Evolutionary conservation across 2,113 vertebrate species (phyloP).

Genomic region (Nanorana parkeri): DNA sequence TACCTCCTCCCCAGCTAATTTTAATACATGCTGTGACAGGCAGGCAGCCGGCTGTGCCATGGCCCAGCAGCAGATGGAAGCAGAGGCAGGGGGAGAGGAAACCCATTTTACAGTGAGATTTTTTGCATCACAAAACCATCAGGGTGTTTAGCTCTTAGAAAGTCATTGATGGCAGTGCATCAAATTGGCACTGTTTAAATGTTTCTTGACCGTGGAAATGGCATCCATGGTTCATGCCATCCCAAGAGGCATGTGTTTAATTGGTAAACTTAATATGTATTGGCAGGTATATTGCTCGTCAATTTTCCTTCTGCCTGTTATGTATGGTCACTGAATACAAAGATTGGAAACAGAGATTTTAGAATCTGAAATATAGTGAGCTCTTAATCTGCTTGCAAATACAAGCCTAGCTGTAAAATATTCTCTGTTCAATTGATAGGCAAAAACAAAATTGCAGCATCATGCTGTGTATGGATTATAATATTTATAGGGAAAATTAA

Average conservation of each 20-base stretch:
- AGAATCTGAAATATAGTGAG: no score
- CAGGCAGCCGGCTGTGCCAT: constrained; percentile 92
- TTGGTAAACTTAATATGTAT: constrained; percentile 74
- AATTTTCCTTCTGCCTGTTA: no score
- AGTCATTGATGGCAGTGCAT: constrained; percentile 90
- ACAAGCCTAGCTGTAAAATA: no score
- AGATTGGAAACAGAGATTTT: no score
- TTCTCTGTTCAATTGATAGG: no score
- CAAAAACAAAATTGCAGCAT: no score
- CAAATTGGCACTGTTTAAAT: constrained; percentile 85
- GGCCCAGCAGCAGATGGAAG: constrained; percentile 99
- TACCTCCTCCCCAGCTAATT: constrained; percentile 99
- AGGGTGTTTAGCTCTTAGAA: constrained; percentile 89
- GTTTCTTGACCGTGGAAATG: constrained; percentile 88
- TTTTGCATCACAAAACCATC: constrained; percentile 98
- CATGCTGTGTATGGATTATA: no score
- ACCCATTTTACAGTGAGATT: constrained; percentile 95
- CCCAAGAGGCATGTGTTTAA: constrained; percentile 76
- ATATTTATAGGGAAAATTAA: no score
- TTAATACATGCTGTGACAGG: constrained; percentile 98
- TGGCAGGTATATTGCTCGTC: constrained; percentile 68
- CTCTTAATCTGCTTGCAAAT: no score
- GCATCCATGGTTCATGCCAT: constrained; percentile 82
- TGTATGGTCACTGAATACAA: no score
- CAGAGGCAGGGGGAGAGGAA: constrained; percentile 92